A percentile compares a stretch with the other conserved stretches of the same genome.
Evolutionary conservation across 1,140 invertebrate species (phyloP).

Genomic region (Drosophila elegans): DNA sequence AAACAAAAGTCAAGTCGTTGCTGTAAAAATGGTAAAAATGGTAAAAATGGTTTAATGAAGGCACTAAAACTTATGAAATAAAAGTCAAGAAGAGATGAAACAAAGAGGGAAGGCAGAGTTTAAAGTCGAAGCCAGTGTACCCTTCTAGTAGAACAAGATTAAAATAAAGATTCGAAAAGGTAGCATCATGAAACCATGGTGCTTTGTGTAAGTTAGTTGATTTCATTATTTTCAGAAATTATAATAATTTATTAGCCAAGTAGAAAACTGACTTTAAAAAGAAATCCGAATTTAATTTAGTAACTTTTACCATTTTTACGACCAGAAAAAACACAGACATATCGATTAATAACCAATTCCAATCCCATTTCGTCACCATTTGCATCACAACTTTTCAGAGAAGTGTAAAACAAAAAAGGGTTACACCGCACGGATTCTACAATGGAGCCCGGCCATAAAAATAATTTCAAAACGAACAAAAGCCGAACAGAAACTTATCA

Average conservation of each 20-base stretch:
- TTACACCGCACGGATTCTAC: background rate
- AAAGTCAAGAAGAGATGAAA: slow-evolving; percentile 23
- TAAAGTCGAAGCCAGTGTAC: slow-evolving; percentile 1
- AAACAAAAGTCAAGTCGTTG: slow-evolving; percentile 65
- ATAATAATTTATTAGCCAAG: slow-evolving; percentile 3
- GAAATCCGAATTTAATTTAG: slow-evolving; percentile 2
- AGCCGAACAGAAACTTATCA: slow-evolving; percentile 61
- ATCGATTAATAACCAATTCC: slow-evolving; percentile 6
- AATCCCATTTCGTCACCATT: background rate
- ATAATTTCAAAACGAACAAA: slow-evolving; percentile 50
- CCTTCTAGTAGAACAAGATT: slow-evolving; percentile 27
- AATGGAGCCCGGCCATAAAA: slow-evolving; percentile 13
- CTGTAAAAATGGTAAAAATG: slow-evolving; percentile 71
- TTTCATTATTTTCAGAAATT: background rate
- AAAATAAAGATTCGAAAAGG: slow-evolving; percentile 14
- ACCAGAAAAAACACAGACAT: slow-evolving; percentile 12
- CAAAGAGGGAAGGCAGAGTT: background rate
- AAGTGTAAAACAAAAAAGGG: slow-evolving; percentile 6
- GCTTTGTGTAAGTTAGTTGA: background rate
- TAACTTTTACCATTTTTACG: slow-evolving; percentile 11
- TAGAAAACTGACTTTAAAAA: background rate
- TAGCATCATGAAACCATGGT: background rate
- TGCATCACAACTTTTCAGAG: background rate
- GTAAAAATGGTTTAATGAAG: slow-evolving; percentile 74
- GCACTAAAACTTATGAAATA: slow-evolving; percentile 65